These are phyloP conservation scores for Hippolais icterina DNA, from an alignment of 2,113 vertebrate species.

Conservation along the genomic window DNA sequence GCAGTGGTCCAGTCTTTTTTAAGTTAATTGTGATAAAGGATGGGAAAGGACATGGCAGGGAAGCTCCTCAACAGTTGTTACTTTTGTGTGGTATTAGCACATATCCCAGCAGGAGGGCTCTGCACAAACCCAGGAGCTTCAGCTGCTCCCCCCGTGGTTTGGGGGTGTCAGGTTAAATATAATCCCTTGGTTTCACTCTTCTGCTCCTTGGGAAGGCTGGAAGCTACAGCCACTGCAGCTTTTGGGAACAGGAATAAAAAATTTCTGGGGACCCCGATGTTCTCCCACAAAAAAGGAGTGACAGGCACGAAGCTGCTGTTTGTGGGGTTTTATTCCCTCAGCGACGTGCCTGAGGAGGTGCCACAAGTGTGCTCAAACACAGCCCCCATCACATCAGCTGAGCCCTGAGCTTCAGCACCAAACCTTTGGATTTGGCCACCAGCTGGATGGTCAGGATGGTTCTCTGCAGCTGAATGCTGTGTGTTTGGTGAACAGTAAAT, in stretches of 20 bases:
- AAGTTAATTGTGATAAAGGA: conserved; percentile 20
- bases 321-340: not conserved
- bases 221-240: not conserved
- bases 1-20: not conserved
- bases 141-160: not conserved
- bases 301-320: not conserved
- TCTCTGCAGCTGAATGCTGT: not conserved
- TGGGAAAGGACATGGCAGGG: not conserved
- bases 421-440: not conserved
- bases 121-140: not conserved
- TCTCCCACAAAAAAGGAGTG: not conserved
- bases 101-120: not conserved
- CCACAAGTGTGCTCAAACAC: not conserved
- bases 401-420: rapidly evolving
- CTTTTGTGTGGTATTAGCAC: conserved; percentile 5
- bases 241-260: not conserved
- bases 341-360: rapidly evolving
- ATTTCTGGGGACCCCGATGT: not conserved
- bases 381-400: rapidly evolving
- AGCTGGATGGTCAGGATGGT: not conserved
- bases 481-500: not conserved
- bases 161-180: not conserved
- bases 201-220: not conserved
- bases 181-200: not conserved
- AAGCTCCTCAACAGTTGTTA: conserved; percentile 8